Evolutionary conservation across 2,797 vertebrate species (phyloP), one percentile per base, ranked within the genome.

Genomic region (Sebastes iracundus): DNA sequence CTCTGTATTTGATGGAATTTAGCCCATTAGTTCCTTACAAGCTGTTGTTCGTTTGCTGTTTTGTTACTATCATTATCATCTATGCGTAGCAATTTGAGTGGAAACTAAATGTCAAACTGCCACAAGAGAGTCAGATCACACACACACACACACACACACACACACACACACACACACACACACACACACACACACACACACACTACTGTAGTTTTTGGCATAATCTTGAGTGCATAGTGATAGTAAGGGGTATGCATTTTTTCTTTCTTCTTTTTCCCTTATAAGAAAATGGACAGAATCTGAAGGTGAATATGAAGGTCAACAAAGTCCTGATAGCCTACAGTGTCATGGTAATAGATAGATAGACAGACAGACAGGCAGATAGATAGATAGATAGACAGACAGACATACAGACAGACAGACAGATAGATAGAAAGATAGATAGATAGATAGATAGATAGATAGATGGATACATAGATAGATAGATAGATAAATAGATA

Each of bases 231-330:
- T 33, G 27, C 20, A 23, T 4, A 14, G 32, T 13, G 61, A 58
- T 6, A 12, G 11, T 28, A 27, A 52, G 18, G 70, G 11, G 7
- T 4, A 22, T 42, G 18, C 28, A 59, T 58, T 46, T 9, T 25
- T 30, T 56, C 1, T 22, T 22, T 10, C 4, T n/a, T 65, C 1
- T 55, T 28, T 62, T 25, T 8, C 30, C 4, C 13, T 56, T 13
- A 7, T 6, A 11, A 20, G 6, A 67, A 74, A 38, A 52, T 32
- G 1, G 18, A 61, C 4, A n/a, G 9, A 35, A 28, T 25, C 4
- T 61, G 55, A 80, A 80, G 80, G 64, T 80, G 55, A 86, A 58
- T 6, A 22, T 23, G 52, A 72, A 74, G 70, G 69, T 70, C 52
- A 72, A 6, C 2, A 33, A 23, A 18, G 27, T 10, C 28, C 11